Base-by-base conservation (phyloP, 2,113 vertebrate species). In the Vimba vimba region DNA sequence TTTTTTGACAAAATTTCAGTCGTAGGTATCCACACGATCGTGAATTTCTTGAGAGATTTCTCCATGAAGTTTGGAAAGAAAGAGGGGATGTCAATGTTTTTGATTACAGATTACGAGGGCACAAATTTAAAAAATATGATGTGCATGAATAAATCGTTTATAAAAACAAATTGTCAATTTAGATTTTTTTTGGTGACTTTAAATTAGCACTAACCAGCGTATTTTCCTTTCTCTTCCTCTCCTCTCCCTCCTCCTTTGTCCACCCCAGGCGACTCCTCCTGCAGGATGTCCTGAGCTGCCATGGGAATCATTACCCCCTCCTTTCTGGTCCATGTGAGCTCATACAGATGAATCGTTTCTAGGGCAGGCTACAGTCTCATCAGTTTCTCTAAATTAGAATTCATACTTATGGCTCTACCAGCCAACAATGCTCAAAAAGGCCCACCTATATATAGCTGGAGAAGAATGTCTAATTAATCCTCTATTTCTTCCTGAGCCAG, bases 401-500 rank as follows among this genome's bases (percentile, higher is more conserved):
- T 92, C 92, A 89, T 52, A 87, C 89, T 91, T 93, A 89, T 27
- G 7, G 71, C 59, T 66, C 85, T 87, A 91, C 43, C 85, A 88
- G 68, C 45, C 80, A 43, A 43, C 30, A 60, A 73, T 83, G 86
- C 86, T 80, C 68, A 77, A 85, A 79, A 89, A 52, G 52, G 60
- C 60, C 23, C 86, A 79, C 88, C 90, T 91, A 90, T 90, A 91
- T 87, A 92, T 89, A 92, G 91, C 91, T 82, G 13, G n/a, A 86
- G 79, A 91, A 89, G 89, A 92, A 92, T 90, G 89, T 90, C 92
- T 92, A 93, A 95, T 94, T 93, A 94, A 91, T 90, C 89, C 78
- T 86, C 92, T 80, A 89, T 93, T 94, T 88, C 91, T 91, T 90
- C 88, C 79, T 5, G 1, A 85, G 69, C 90, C 85, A 90, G 87